Evolutionary conservation across 2,888 invertebrate genomes (phyloP).

Genomic region (Netelia virgata): DNA sequence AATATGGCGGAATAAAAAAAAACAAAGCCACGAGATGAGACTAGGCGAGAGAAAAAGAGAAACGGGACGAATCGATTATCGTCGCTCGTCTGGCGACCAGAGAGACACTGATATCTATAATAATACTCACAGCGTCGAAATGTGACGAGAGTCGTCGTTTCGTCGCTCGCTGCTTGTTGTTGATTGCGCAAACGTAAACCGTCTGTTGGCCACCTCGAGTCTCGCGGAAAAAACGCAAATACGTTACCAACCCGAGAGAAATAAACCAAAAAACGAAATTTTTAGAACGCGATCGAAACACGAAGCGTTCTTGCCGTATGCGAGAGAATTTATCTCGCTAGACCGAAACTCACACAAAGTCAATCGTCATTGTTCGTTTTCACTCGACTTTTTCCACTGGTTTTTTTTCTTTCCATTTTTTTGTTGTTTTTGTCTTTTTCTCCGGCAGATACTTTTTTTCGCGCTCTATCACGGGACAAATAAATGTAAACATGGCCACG

Average conservation of each 20-base stretch:
- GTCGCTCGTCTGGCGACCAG: not conserved
- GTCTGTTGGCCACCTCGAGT: not conserved
- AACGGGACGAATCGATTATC: not conserved
- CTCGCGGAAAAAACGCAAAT: not conserved
- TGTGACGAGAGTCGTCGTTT: constrained; percentile 37
- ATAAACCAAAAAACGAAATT: not conserved
- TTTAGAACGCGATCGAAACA: not conserved
- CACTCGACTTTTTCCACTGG: not conserved
- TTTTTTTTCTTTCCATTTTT: not conserved
- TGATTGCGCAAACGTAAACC: constrained; percentile 41
- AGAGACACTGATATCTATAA: constrained; percentile 8
- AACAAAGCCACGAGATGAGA: not conserved
- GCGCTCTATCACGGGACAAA: no score
- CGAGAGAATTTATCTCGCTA: not conserved
- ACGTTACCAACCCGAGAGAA: not conserved
- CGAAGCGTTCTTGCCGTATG: not conserved
- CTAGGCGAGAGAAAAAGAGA: not conserved
- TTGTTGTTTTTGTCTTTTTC: not conserved
- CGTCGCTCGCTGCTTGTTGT: not conserved
- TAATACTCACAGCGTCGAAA: constrained; percentile 44
- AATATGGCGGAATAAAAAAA: not conserved
- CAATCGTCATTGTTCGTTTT: not conserved
- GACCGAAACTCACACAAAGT: not conserved
- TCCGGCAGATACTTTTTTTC: not conserved
- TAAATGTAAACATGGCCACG: not conserved